Evolutionary conservation across 2,113 vertebrate genomes (phyloP).

Genomic region (Nycticorax nycticorax): DNA sequence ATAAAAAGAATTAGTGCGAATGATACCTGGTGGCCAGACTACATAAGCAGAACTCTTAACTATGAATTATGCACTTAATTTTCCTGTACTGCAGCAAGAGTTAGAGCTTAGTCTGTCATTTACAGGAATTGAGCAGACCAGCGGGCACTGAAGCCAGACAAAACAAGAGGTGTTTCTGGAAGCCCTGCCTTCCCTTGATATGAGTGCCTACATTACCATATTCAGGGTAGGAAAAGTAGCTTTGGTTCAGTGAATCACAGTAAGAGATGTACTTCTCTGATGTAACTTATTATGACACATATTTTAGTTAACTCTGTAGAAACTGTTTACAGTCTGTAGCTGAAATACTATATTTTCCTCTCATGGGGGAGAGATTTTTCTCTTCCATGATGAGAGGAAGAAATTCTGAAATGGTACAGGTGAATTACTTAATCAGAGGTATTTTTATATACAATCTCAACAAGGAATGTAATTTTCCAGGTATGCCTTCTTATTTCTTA

Average conservation of each 20-base stretch:
- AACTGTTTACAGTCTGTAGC: neutral
- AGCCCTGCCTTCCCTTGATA: neutral
- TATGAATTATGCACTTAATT: neutral
- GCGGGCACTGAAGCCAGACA: neutral
- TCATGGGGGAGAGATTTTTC: neutral
- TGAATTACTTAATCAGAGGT: neutral
- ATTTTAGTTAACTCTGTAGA: neutral
- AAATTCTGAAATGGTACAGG: neutral
- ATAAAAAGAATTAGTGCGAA: neutral
- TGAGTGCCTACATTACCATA: neutral
- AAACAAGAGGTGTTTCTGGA: neutral
- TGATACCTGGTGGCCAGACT: neutral
- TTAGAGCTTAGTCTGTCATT: neutral
- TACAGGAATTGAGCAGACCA: neutral
- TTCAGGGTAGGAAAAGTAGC: neutral
- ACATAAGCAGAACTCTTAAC: neutral
- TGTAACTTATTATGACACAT: neutral
- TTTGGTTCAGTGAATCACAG: neutral
- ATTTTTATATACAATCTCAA: neutral
- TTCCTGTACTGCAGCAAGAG: neutral
- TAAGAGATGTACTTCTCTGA: neutral
- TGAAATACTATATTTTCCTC: neutral
- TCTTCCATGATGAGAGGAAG: neutral
- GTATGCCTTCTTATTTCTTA: neutral
- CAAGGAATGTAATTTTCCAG: neutral